Base-by-base conservation (phyloP, 1,140 invertebrate species). In the Drosophila watanabei region DNA sequence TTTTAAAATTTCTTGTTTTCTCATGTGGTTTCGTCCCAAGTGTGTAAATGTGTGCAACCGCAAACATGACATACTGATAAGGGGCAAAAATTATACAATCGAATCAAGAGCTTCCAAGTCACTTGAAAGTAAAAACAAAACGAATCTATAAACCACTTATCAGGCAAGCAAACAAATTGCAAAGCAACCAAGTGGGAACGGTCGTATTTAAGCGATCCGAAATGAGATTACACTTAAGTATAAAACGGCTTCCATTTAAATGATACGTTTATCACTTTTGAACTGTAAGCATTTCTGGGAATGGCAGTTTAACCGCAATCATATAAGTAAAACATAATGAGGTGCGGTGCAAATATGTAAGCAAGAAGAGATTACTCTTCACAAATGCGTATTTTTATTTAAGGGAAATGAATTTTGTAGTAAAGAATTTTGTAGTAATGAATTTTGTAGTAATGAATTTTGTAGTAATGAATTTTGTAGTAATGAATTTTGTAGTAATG, bases 51-150 rank as follows among this genome's bases (percentile, higher is more conserved):
- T 45, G 37, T 43, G 28, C n/a, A 75, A 24, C 70, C 72, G 70
- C 72, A 75, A 75, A 75, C 57, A 75, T 75, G 49, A 41, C 58
- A 54, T 56, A 43, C 33, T 75, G 70, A 75, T 75, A 75, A 75
- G 58, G 33, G 70, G 39, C 54, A 37, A 46, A 75, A 49, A 64
- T 75, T 75, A 64, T 75, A 75, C 72, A 75, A 75, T 75, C 71
- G 58, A 64, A 62, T 49, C 70, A 48, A 62, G 66, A 68, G 28
- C 49, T 35, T 1, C n/a, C n/a, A 30, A 69, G 28, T 49, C 8
- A 28, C 24, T 69, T 41, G 14, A 69, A 64, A 69, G 66, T 68
- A 69, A 69, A 66, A 68, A 51, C 35, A 51, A 35, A 69, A 20
- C 35, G 20, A 68, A 69, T 49, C 63, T 41, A 69, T 68, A 68